Evolutionary conservation across 2,797 vertebrate species (phyloP).

Genomic region (Lepus oiostolus): DNA sequence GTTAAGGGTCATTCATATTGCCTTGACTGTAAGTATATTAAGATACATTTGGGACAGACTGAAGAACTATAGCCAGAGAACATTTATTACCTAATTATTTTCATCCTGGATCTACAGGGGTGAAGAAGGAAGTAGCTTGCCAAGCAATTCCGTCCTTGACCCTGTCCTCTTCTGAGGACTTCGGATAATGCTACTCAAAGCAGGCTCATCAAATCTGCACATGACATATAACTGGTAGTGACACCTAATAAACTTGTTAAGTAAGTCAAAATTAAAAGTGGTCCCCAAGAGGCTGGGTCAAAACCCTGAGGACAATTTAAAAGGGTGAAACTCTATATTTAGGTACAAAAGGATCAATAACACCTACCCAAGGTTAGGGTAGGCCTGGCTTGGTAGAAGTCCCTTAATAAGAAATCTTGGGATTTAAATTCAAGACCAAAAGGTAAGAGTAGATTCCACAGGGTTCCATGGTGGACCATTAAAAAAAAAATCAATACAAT

Average conservation of each 20-base stretch:
- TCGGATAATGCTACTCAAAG: slow-evolving; percentile 41
- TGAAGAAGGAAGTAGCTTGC: slow-evolving; percentile 13
- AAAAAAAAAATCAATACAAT: slow-evolving; percentile 19
- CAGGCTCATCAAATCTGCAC: slow-evolving; percentile 24
- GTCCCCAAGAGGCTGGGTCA: neutral
- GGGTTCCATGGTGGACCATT: neutral
- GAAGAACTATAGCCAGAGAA: neutral
- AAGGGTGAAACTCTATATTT: slow-evolving; percentile 9
- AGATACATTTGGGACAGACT: slow-evolving; percentile 33
- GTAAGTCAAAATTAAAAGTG: slow-evolving; percentile 47
- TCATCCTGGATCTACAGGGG: neutral
- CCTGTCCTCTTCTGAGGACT: slow-evolving; percentile 29
- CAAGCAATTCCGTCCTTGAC: slow-evolving; percentile 21
- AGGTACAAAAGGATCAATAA: neutral
- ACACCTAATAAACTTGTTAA: slow-evolving; percentile 38
- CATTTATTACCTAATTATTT: slow-evolving; percentile 30
- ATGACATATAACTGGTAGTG: neutral
- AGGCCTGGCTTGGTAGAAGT: slow-evolving; percentile 1
- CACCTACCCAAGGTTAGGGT: neutral
- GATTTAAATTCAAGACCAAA: slow-evolving; percentile 45
- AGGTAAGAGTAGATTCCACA: neutral
- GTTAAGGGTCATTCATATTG: slow-evolving; percentile 42
- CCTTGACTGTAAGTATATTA: neutral
- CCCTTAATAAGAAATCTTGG: slow-evolving; percentile 35
- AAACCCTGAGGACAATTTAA: slow-evolving; percentile 34